Evolutionary conservation across 2,888 invertebrate genomes (phyloP).

Genomic region (Lamellibrachia satsuma): DNA sequence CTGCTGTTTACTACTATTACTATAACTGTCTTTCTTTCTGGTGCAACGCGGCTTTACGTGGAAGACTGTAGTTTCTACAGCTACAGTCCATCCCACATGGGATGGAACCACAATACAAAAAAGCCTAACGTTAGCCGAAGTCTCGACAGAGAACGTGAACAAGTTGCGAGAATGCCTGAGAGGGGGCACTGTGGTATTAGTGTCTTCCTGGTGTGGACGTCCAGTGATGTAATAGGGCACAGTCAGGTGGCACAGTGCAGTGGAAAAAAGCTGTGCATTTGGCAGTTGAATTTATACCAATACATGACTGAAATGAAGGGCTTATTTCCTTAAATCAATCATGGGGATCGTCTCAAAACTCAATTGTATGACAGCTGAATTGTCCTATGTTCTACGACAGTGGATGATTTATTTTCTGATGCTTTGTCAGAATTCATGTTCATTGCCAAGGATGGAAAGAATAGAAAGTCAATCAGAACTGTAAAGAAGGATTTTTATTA

Average conservation of each 20-base stretch:
- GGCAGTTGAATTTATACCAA: not conserved
- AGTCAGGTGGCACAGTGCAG: not conserved
- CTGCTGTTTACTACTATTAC: not conserved
- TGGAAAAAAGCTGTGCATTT: not conserved
- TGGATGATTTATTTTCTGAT: not conserved
- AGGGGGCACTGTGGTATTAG: not conserved
- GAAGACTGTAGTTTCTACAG: not conserved
- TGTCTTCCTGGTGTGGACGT: not conserved
- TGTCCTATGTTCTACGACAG: not conserved
- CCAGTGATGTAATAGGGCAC: not conserved
- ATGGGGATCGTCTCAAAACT: not conserved
- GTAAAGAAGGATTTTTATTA: not conserved
- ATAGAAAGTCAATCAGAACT: not conserved
- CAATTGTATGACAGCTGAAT: not conserved
- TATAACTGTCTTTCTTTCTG: not conserved
- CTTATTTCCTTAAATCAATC: not conserved
- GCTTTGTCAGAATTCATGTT: not conserved
- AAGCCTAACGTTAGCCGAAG: not conserved
- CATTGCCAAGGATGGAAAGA: not conserved
- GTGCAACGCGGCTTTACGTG: not conserved
- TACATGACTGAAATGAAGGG: constrained; percentile 2
- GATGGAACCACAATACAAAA: not conserved
- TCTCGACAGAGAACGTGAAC: not conserved
- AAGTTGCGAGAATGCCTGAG: not conserved
- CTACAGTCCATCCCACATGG: not conserved